Evolutionary conservation across 92 coral and sea anemone species (phyloP).

Genomic region (Anthopleura xanthogrammica): DNA sequence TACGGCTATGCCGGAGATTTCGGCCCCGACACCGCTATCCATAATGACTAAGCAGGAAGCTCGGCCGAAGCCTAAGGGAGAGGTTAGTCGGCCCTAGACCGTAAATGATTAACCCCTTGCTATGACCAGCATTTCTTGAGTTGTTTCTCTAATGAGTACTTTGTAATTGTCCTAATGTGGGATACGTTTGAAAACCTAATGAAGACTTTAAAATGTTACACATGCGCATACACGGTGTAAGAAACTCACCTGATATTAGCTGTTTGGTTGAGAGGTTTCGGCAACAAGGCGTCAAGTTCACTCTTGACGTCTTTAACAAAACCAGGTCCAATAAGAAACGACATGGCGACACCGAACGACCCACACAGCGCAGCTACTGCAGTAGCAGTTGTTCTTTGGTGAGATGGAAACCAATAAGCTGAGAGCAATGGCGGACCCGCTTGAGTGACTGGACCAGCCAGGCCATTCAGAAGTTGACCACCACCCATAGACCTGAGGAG

Average conservation of each 20-base stretch:
- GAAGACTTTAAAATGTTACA: too few relatives aligned
- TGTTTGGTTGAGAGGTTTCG: conserved; percentile 60
- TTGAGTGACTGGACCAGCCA: conserved; percentile 98
- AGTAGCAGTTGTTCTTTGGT: conserved; percentile 95
- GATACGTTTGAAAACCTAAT: too few relatives aligned
- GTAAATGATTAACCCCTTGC: too few relatives aligned
- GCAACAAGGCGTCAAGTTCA: conserved; percentile 53
- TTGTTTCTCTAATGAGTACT: too few relatives aligned
- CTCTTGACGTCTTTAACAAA: conserved; percentile 69
- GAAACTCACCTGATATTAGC: conserved; percentile 46
- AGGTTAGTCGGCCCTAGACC: too few relatives aligned
- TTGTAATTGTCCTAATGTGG: too few relatives aligned
- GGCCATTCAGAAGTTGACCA: conserved; percentile 92
- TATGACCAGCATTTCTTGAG: too few relatives aligned
- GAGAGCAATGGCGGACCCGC: conserved; percentile 97
- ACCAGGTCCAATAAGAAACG: conserved; percentile 90
- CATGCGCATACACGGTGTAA: not conserved
- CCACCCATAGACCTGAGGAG: conserved; percentile 87
- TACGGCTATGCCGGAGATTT: too few relatives aligned
- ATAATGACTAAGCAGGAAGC: too few relatives aligned
- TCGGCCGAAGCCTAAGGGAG: too few relatives aligned
- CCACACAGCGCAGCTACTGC: conserved; percentile 98
- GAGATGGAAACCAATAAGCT: conserved; percentile 93
- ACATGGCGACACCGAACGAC: conserved; percentile 89
- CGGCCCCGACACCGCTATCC: too few relatives aligned